These are phyloP conservation scores for Rhingia rostrata DNA, from an alignment of 2,888 invertebrate genomes.

Conservation along the genomic window DNA sequence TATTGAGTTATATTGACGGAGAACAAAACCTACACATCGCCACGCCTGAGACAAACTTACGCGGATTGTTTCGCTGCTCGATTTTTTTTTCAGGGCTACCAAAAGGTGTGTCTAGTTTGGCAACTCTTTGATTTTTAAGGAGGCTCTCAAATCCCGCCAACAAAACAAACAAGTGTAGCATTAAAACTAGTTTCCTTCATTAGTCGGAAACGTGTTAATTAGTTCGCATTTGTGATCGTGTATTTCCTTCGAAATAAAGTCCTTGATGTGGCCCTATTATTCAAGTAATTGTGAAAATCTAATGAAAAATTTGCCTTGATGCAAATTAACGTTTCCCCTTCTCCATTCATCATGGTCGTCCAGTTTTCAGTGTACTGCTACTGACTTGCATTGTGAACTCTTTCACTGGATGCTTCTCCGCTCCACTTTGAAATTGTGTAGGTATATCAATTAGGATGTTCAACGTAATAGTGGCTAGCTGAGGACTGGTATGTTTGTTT, in stretches of 20 bases:
- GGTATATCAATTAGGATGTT: slow-evolving; percentile 39
- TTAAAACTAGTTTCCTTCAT: no score
- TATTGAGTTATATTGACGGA: no score
- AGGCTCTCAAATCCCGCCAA: no score
- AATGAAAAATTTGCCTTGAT: background rate
- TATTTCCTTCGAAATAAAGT: background rate
- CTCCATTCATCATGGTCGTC: background rate
- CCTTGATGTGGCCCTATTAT: background rate
- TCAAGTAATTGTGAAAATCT: background rate
- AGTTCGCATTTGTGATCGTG: background rate
- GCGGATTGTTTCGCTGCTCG: no score
- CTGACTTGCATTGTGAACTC: background rate
- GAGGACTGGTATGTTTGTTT: slow-evolving; percentile 27
- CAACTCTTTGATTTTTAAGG: no score
- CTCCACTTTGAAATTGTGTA: slow-evolving; percentile 30
- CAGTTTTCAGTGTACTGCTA: no score
- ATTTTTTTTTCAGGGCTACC: no score
- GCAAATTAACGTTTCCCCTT: background rate
- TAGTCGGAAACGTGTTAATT: no score
- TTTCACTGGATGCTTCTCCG: background rate
- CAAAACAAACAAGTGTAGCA: no score
- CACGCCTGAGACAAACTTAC: no score
- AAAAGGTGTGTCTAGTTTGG: no score
- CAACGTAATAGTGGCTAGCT: background rate
- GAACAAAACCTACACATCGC: no score